Percentiles rank a stretch among this genome's conserved stretches.
phyloP scores from a whole-genome alignment of 2,888 invertebrate genomes.

The Cheilosia vulpina region DNA sequence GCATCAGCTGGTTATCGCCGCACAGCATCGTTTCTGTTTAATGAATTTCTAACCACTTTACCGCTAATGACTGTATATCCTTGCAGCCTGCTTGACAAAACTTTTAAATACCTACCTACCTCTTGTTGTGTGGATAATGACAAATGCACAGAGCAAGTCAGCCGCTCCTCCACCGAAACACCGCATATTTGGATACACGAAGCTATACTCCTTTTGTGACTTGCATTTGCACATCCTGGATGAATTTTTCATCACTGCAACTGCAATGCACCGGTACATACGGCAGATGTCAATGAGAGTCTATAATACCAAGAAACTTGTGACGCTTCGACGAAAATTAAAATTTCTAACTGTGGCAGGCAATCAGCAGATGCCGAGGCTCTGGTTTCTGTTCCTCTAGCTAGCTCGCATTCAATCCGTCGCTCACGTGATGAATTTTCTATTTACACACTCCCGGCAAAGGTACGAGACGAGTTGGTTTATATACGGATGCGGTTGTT shows the following conservation, averaged over 20 bases:
- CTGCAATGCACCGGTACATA: neutral
- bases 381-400: neutral
- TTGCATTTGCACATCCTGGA: slow-evolving; percentile 6
- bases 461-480: slow-evolving; percentile 8
- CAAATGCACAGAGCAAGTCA: slow-evolving; percentile 17
- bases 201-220: neutral
- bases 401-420: slow-evolving; percentile 37
- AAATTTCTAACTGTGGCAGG: slow-evolving; percentile 37
- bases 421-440: slow-evolving; percentile 53
- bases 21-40: slow-evolving; percentile 15
- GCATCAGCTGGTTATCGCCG: slow-evolving; percentile 4
- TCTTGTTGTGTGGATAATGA: slow-evolving; percentile 21
- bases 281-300: slow-evolving; percentile 6
- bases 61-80: slow-evolving; percentile 20
- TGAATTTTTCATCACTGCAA: slow-evolving; percentile 49
- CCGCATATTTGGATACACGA: neutral
- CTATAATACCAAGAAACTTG: slow-evolving; percentile 15
- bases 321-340: slow-evolving; percentile 44
- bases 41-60: slow-evolving; percentile 19
- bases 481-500: slow-evolving; percentile 19
- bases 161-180: neutral
- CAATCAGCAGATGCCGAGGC: slow-evolving; percentile 46
- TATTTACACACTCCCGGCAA: slow-evolving; percentile 60
- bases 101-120: slow-evolving; percentile 6
- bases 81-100: neutral